Evolutionary conservation across 2,797 vertebrate genomes (phyloP).

Genomic region (Taeniopygia guttata): DNA sequence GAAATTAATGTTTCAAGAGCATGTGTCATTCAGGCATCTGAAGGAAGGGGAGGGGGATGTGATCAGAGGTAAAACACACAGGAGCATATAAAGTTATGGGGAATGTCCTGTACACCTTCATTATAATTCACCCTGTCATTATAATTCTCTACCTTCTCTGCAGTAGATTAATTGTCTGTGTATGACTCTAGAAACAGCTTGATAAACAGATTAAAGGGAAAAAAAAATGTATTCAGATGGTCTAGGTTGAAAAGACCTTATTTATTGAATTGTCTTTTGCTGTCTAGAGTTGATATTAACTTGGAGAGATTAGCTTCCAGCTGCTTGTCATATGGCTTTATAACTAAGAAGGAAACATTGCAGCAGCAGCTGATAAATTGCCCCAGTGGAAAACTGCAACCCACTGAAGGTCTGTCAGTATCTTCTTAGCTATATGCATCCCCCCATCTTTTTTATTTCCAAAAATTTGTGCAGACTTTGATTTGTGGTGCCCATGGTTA

Average conservation of each 20-base stretch:
- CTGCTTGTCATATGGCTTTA: not conserved
- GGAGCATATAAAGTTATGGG: not conserved
- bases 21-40: fast-evolving
- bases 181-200: not conserved
- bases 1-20: not conserved
- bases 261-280: no score
- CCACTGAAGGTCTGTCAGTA: not conserved
- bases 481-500: not conserved
- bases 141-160: not conserved
- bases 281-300: not conserved
- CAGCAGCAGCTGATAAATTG: not conserved
- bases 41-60: not conserved
- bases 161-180: not conserved
- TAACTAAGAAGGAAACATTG: not conserved
- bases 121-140: no score
- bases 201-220: not conserved
- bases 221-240: not conserved
- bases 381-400: not conserved
- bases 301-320: not conserved
- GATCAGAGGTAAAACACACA: not conserved
- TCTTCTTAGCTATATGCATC: not conserved
- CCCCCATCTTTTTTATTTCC: not conserved
- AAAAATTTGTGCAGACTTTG: not conserved
- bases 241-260: not conserved
- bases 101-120: no score